Percentiles rank a stretch among this genome's conserved stretches.
Conservation (phyloP, 2,113 vertebrate species). For the Paradoxurus hermaphroditus region DNA sequence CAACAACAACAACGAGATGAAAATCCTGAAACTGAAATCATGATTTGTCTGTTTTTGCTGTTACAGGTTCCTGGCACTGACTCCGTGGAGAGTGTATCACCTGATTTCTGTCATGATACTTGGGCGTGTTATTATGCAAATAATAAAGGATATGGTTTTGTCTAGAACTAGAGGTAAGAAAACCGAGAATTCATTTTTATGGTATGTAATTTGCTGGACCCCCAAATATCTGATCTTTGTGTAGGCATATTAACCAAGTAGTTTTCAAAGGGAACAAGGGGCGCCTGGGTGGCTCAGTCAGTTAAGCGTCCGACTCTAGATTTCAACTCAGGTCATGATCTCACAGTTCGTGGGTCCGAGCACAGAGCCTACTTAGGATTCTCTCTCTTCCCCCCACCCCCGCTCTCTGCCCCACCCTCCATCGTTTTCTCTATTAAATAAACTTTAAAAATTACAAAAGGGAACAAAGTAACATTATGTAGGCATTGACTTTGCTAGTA, state of each 20-base stretch:
- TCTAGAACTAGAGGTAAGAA: slow-evolving; percentile 88
- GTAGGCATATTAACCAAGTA: background rate
- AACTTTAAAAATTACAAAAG: background rate
- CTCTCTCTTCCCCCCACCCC: too few relatives aligned
- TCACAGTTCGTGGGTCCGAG: too few relatives aligned
- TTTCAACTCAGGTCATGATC: too few relatives aligned
- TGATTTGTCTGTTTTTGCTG: slow-evolving; percentile 31
- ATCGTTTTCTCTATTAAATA: too few relatives aligned
- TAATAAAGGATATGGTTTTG: slow-evolving; percentile 84
- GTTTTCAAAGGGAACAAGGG: background rate
- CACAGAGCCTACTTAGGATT: too few relatives aligned
- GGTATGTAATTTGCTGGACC: background rate
- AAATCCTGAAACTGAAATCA: background rate
- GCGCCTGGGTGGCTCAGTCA: too few relatives aligned
- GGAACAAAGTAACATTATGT: background rate
- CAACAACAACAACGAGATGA: background rate
- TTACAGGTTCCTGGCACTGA: slow-evolving; percentile 90
- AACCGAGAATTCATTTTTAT: background rate
- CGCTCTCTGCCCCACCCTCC: too few relatives aligned
- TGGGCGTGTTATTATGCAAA: slow-evolving; percentile 85
- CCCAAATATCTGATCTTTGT: background rate
- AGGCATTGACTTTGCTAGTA: background rate
- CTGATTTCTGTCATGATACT: slow-evolving; percentile 86
- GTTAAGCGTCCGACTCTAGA: too few relatives aligned
- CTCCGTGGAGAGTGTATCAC: slow-evolving; percentile 88